Conservation (phyloP, 2,888 invertebrate genomes). For the Entomobrya proxima region DNA sequence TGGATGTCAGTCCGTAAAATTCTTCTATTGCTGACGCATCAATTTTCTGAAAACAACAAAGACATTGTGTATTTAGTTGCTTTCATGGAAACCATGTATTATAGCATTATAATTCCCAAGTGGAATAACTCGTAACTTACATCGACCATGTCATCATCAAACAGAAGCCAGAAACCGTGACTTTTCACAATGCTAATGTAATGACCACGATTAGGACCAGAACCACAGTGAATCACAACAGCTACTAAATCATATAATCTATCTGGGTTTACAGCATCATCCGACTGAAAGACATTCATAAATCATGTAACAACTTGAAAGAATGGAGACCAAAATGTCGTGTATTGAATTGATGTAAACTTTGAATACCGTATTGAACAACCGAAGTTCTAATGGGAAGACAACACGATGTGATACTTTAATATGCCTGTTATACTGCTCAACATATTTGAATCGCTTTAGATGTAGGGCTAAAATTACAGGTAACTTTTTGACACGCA, state of each 20-base stretch:
- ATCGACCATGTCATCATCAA: constrained; percentile 99
- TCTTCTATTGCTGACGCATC: constrained; percentile 99
- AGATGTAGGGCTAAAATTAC: constrained; percentile 98
- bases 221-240: constrained; percentile 99
- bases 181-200: constrained; percentile 99
- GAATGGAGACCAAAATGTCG: too few species aligned
- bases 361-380: constrained; percentile 99
- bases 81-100: too few species aligned
- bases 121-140: constrained; percentile 81
- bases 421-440: constrained; percentile 98
- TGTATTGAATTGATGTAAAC: too few species aligned
- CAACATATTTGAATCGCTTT: constrained; percentile 98
- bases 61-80: background rate
- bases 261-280: constrained; percentile 98
- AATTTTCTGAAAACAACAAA: constrained; percentile 88
- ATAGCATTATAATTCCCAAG: too few species aligned
- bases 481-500: constrained; percentile 98
- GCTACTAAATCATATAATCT: constrained; percentile 98
- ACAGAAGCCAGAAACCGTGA: constrained; percentile 99
- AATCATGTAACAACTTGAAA: constrained; percentile 58
- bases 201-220: constrained; percentile 99
- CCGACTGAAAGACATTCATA: constrained; percentile 93
- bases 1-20: constrained; percentile 98
- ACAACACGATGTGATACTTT: constrained; percentile 99
- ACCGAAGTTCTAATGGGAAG: constrained; percentile 96